Percentiles rank a stretch among this genome's conserved stretches.
These are phyloP conservation scores for Sycophila texana DNA, from an alignment of 2,888 invertebrate genomes.

Conservation along the genomic window DNA sequence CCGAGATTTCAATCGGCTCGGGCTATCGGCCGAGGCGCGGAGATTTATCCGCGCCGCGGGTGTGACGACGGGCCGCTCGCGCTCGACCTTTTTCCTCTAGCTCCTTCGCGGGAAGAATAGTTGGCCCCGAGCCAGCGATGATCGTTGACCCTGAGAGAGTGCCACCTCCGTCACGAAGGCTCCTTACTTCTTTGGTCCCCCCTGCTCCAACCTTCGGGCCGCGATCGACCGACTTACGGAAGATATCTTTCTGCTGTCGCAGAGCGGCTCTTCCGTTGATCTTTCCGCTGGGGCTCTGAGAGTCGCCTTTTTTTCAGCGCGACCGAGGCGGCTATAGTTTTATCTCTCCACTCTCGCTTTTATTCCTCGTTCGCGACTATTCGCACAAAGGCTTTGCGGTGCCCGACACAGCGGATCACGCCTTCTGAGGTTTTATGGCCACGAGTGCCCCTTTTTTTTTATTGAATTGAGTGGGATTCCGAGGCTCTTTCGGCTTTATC, in stretches of 20 bases:
- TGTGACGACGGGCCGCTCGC: not conserved
- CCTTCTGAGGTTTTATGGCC: too few relatives aligned
- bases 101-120: constrained; percentile 33
- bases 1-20: constrained; percentile 52
- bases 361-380: constrained; percentile 33
- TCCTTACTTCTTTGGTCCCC: constrained; percentile 18
- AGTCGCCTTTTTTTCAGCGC: not conserved
- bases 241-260: constrained; percentile 17
- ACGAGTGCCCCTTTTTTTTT: too few relatives aligned
- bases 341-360: constrained; percentile 46
- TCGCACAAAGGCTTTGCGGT: constrained; percentile 14
- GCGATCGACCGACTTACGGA: constrained; percentile 26
- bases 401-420: not conserved
- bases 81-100: not conserved
- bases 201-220: not conserved
- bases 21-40: constrained; percentile 32
- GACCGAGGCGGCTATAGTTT: constrained; percentile 15
- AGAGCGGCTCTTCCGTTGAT: not conserved
- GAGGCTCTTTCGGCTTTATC: too few relatives aligned
- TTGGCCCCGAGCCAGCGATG: constrained; percentile 50
- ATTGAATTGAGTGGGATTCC: too few relatives aligned
- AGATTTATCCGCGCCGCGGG: constrained; percentile 47
- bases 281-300: not conserved
- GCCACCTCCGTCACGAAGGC: constrained; percentile 10
- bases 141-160: constrained; percentile 54